Evolutionary conservation across 1,140 invertebrate species (phyloP), one percentile per base, ranked within the genome.

Genomic region (Rhopalosiphum padi): DNA sequence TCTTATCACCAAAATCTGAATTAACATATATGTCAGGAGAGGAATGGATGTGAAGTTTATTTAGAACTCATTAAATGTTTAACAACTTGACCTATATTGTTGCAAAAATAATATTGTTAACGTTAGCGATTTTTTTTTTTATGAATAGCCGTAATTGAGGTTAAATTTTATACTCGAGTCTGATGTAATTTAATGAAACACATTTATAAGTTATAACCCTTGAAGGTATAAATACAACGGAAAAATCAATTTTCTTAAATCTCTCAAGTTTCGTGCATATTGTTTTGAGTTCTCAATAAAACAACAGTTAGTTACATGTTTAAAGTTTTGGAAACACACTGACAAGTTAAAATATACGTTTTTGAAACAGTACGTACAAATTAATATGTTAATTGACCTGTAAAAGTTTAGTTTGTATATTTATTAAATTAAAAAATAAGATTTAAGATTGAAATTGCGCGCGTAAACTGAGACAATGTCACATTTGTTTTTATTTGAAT

Each of bases 341-440:
- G 15, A 77, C 15, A n/a, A 77, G 60, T 77, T 77, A 77, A 77
- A 77, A n/a, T 77, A 77, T 77, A 77, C 4, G 60, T 77, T 77
- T 77, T 77, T 77, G 60, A n/a, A 68, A 77, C 30, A 77, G 23
- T 77, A n/a, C 60, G 4, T n/a, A n/a, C 3, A 77, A 77, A 77
- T 77, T 77, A 77, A 77, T 77, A 77, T 77, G 60, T 77, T n/a
- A 77, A n/a, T 77, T 77, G 60, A 77, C 60, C 60, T 77, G 30
- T 77, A 77, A 77, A 15, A 77, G 30, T n/a, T 68, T 68, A 68
- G 30, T 68, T 77, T n/a, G 60, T n/a, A 30, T 77, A 77, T 77
- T 77, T n/a, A 21, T n/a, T 4, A 15, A 68, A 77, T n/a, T 5
- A n/a, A 77, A 15, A 77, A 18, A 77, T n/a, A 15, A 77, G 30